Conservation (phyloP, 2,888 invertebrate species). For the Himalopsyche japonica region DNA sequence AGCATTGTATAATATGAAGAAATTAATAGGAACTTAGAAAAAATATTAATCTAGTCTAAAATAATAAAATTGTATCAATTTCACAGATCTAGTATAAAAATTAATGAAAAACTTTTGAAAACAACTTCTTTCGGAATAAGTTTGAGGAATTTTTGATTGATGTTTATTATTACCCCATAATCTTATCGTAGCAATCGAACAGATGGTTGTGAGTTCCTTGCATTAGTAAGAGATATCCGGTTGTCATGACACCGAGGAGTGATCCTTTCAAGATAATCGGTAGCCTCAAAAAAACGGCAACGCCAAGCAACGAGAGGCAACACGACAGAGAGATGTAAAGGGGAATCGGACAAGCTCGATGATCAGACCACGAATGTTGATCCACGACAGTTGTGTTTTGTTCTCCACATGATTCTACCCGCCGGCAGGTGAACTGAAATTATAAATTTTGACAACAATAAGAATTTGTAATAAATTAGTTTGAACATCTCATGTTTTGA, state of each 20-base stretch:
- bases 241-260: slow-evolving; percentile 76
- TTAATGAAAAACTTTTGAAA: too few species aligned
- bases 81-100: too few species aligned
- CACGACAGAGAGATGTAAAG: slow-evolving; percentile 87
- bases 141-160: slow-evolving; percentile 1
- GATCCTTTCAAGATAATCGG: slow-evolving; percentile 82
- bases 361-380: slow-evolving; percentile 60
- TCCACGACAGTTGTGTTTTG: slow-evolving; percentile 46
- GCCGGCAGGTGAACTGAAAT: slow-evolving; percentile 65
- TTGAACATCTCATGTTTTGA: too few species aligned
- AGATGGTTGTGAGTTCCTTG: slow-evolving; percentile 78
- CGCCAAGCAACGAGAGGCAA: slow-evolving; percentile 80
- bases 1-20: too few species aligned
- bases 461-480: too few species aligned
- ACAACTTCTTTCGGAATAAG: too few species aligned
- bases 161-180: slow-evolving; percentile 65
- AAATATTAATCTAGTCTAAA: too few species aligned
- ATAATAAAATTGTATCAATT: too few species aligned
- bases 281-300: slow-evolving; percentile 80
- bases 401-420: slow-evolving; percentile 41
- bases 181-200: slow-evolving; percentile 80
- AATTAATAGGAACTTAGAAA: too few species aligned
- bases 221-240: slow-evolving; percentile 79
- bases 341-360: slow-evolving; percentile 81
- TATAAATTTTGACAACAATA: background rate